A percentile compares a stretch with the other conserved stretches of the same genome.
phyloP scores from a whole-genome alignment of 37 sponge, comb jelly and placozoan species.

The Spongilla lacustris region DNA sequence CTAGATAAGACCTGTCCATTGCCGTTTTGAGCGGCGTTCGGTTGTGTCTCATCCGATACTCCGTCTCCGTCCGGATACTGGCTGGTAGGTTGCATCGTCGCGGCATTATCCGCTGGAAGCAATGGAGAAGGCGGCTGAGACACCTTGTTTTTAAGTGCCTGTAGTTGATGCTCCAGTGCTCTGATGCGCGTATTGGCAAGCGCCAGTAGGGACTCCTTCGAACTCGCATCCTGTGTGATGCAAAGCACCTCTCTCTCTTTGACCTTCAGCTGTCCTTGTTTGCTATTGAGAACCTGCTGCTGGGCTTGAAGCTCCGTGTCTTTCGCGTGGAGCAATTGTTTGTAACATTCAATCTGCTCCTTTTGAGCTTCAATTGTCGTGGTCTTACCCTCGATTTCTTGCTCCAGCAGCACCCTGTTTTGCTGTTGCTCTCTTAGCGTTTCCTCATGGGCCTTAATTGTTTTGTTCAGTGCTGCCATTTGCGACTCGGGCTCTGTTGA shows the following conservation, averaged over 20 bases:
- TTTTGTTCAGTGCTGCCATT: slow-evolving; percentile 9
- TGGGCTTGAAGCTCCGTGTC: slow-evolving; percentile 30
- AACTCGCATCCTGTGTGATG: slow-evolving; percentile 10
- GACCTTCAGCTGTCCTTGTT: slow-evolving; percentile 49
- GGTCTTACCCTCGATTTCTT: slow-evolving; percentile 21
- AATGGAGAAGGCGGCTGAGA: background rate
- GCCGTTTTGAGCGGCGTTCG: background rate
- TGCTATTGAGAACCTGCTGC: slow-evolving; percentile 31
- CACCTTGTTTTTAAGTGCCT: background rate
- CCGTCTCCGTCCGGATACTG: background rate
- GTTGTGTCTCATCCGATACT: background rate
- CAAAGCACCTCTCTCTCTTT: slow-evolving; percentile 46
- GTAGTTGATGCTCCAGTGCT: slow-evolving; percentile 30
- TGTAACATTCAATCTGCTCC: slow-evolving; percentile 44
- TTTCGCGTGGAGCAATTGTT: slow-evolving; percentile 29
- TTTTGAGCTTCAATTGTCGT: slow-evolving; percentile 13
- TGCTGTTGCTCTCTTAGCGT: slow-evolving; percentile 27
- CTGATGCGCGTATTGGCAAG: slow-evolving; percentile 31
- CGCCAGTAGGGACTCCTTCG: slow-evolving; percentile 34
- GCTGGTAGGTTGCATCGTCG: background rate
- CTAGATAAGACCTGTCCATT: background rate
- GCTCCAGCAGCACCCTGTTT: slow-evolving; percentile 13
- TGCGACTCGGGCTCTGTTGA: slow-evolving; percentile 20
- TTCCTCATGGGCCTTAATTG: slow-evolving; percentile 38
- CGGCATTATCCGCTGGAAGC: background rate